Percentiles rank a stretch among this genome's conserved stretches.
Conservation (phyloP, 2,888 invertebrate species). For the Epinotia bilunana region DNA sequence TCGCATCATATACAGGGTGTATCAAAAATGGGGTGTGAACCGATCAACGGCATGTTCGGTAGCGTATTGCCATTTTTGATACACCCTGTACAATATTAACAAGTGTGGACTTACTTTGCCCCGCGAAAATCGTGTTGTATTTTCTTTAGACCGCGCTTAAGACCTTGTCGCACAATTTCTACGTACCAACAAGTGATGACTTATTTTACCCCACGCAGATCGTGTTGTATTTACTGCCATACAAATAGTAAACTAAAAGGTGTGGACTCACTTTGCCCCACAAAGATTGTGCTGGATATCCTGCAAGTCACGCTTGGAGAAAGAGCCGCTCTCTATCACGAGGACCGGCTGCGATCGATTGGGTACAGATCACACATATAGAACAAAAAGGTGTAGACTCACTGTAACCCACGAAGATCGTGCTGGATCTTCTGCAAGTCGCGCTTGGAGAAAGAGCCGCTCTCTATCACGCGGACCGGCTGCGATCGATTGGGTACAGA, state of each 20-base stretch:
- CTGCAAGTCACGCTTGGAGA: not conserved
- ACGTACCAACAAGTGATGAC: constrained; percentile 48
- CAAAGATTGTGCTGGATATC: not conserved
- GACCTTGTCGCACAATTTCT: no score
- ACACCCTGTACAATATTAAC: not conserved
- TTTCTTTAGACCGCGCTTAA: no score
- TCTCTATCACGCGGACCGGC: no score
- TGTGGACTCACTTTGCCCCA: constrained; percentile 79
- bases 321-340: constrained; percentile 77
- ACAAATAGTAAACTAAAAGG: no score
- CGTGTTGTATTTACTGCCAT: no score
- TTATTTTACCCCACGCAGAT: constrained; percentile 79
- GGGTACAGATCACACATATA: constrained; percentile 69
- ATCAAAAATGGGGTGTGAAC: no score
- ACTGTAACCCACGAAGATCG: constrained; percentile 79
- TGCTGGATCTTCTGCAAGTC: not conserved
- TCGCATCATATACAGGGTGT: no score
- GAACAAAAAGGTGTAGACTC: constrained; percentile 53
- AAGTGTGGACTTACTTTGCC: constrained; percentile 81
- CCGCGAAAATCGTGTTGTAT: not conserved
- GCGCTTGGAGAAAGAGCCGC: not conserved
- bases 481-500: no score
- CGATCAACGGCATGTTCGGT: no score
- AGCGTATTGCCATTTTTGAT: no score
- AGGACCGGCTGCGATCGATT: constrained; percentile 94